Percentiles rank a stretch among this genome's conserved stretches.
These are phyloP conservation scores for Zosterops japonicus DNA, from an alignment of 2,113 vertebrate species.

Conservation along the genomic window DNA sequence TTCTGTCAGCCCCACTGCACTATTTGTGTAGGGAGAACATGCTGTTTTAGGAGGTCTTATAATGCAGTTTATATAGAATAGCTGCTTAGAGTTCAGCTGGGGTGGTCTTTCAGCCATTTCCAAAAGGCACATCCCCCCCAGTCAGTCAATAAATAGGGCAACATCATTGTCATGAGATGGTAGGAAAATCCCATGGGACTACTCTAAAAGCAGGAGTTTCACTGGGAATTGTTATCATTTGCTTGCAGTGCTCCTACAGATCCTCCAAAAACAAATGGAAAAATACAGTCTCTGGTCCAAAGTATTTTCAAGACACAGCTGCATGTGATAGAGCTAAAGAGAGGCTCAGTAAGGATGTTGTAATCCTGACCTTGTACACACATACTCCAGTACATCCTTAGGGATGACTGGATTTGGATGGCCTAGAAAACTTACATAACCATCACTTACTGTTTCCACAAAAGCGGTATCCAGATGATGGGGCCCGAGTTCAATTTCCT, in stretches of 20 bases:
- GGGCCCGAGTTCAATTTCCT: background rate
- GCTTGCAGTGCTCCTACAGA: background rate
- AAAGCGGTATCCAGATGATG: background rate
- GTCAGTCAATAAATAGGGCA: background rate
- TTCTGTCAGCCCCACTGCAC: background rate
- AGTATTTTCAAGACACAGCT: constrained; percentile 20
- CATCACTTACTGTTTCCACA: background rate
- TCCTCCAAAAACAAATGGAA: constrained; percentile 21
- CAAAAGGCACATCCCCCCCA: background rate
- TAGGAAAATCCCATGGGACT: background rate
- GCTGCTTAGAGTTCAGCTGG: background rate
- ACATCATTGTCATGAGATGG: background rate
- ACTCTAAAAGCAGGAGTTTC: background rate
- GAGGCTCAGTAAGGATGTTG: constrained; percentile 15
- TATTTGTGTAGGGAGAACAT: background rate
- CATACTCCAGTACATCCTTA: background rate
- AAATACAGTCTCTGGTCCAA: background rate
- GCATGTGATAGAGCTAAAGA: background rate
- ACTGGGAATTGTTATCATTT: background rate
- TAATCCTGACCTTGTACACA: constrained; percentile 35
- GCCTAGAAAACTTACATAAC: constrained; percentile 53
- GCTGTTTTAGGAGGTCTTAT: background rate
- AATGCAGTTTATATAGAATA: background rate
- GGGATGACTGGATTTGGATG: constrained; percentile 11
- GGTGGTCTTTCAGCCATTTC: background rate